Conservation (phyloP, 2,797 vertebrate species). For the Spondyliosoma cantharus region DNA sequence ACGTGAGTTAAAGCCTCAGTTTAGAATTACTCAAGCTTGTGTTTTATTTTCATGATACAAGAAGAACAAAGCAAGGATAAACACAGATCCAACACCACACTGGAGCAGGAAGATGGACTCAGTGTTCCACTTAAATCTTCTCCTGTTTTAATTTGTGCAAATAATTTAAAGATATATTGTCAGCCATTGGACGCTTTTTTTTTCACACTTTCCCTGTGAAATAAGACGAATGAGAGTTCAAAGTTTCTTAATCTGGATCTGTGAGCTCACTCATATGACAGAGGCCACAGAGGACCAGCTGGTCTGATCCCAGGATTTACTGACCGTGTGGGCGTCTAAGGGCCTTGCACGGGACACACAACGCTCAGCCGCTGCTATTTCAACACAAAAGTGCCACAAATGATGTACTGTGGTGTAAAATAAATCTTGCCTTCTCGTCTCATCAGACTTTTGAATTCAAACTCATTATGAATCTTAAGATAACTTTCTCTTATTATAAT, state of each 20-base stretch:
- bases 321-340: neutral
- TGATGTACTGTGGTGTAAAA: neutral
- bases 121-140: neutral
- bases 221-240: conserved; percentile 9
- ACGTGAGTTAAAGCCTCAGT: conserved; percentile 36
- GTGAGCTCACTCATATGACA: conserved; percentile 56
- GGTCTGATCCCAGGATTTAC: conserved; percentile 48
- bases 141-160: neutral
- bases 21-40: neutral
- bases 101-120: neutral
- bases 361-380: conserved; percentile 5
- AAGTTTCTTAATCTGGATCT: conserved; percentile 34
- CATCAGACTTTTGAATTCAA: neutral
- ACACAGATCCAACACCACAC: neutral
- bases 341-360: neutral
- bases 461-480: neutral
- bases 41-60: neutral
- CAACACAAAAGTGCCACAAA: neutral
- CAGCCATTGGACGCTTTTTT: neutral
- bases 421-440: neutral
- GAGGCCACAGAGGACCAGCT: conserved; percentile 17
- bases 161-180: neutral
- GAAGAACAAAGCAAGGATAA: neutral
- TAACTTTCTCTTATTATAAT: neutral
- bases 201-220: conserved; percentile 1